phyloP scores from a whole-genome alignment of 2,113 vertebrate genomes.

The Syrmaticus mikado region DNA sequence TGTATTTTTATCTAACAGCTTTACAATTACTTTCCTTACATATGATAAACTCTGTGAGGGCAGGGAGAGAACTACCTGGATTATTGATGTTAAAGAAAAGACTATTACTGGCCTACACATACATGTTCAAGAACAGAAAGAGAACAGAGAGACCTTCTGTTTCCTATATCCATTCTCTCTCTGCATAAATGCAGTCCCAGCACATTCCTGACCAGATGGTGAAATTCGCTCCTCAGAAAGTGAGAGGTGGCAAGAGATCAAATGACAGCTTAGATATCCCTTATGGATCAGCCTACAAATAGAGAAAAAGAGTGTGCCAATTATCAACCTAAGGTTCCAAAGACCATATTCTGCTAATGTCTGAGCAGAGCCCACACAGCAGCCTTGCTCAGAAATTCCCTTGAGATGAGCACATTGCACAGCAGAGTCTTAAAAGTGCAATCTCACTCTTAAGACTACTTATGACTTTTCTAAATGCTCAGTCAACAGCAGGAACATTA shows the following conservation, averaged over 20 bases:
- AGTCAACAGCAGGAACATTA: slow-evolving; percentile 3
- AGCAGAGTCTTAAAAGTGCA: neutral
- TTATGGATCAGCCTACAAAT: neutral
- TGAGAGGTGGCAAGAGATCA: neutral
- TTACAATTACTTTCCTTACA: neutral
- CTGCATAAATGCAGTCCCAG: neutral
- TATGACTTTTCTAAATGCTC: neutral
- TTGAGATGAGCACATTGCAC: neutral
- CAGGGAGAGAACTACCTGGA: neutral
- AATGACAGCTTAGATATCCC: neutral
- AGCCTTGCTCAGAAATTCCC: neutral
- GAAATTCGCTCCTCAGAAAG: neutral
- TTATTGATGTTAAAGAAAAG: neutral
- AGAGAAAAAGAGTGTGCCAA: neutral
- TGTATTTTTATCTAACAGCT: neutral
- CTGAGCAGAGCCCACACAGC: neutral
- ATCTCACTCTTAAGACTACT: neutral
- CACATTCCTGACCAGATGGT: neutral
- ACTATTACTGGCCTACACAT: neutral
- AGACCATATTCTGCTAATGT: neutral
- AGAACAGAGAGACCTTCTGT: neutral
- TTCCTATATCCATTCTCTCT: neutral
- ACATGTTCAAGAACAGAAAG: neutral
- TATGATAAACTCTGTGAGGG: neutral
- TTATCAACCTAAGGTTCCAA: neutral